phyloP scores from a whole-genome alignment of 2,797 vertebrate species.

The Heteromormyrus szaboi region DNA sequence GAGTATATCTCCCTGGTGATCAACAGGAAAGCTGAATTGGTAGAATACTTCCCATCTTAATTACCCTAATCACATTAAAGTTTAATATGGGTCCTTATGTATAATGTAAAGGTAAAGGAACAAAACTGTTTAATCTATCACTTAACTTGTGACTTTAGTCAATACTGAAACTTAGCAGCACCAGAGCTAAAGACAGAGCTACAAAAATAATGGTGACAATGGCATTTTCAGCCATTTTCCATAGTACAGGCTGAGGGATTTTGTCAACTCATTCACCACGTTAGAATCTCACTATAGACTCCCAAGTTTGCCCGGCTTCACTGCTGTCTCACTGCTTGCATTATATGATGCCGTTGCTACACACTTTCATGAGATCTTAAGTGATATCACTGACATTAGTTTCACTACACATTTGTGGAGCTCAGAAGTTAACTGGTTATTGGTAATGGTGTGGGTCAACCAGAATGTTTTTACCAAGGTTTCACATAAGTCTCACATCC shows the following conservation, averaged over 20 bases:
- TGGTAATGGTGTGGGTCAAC: neutral
- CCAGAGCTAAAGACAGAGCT: neutral
- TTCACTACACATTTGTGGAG: neutral
- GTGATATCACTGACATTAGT: neutral
- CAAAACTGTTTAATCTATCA: neutral
- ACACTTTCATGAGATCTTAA: neutral
- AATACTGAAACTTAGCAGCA: neutral
- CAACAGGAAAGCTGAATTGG: neutral
- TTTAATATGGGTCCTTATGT: neutral
- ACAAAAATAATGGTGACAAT: neutral
- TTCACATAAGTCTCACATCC: neutral
- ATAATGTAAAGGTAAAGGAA: neutral
- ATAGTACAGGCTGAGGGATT: neutral
- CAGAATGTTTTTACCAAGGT: neutral
- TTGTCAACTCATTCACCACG: neutral
- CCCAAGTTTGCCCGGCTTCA: neutral
- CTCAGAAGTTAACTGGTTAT: neutral
- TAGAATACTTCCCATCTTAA: neutral
- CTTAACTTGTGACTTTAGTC: neutral
- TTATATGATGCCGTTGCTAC: neutral
- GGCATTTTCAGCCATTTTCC: neutral
- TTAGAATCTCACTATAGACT: neutral
- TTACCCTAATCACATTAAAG: neutral
- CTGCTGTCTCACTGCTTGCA: neutral
- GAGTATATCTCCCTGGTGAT: constrained; percentile 56